Conservation (phyloP, 1,140 invertebrate species). For the Macrobrachium rosenbergii region DNA sequence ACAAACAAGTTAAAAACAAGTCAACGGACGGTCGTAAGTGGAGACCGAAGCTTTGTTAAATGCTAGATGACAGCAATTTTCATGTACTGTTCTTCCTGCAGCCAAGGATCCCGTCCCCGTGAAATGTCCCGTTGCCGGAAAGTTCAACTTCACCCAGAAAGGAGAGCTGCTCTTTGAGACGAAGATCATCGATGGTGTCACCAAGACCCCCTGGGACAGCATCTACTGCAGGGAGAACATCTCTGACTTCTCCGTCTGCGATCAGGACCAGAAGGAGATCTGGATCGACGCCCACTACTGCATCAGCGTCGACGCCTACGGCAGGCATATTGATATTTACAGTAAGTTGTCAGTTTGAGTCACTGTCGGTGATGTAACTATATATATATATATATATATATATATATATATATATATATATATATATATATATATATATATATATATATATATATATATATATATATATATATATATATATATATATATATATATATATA, state of each 20-base stretch:
- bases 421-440: background rate
- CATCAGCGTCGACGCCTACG: slow-evolving; percentile 75
- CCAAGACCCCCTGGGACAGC: slow-evolving; percentile 73
- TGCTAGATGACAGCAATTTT: background rate
- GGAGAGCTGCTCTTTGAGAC: slow-evolving; percentile 72
- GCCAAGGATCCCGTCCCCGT: slow-evolving; percentile 93
- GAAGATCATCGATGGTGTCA: slow-evolving; percentile 75
- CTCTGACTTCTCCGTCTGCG: slow-evolving; percentile 73
- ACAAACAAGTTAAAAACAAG: too few relatives aligned
- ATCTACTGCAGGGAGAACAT: slow-evolving; percentile 73
- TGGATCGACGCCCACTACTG: slow-evolving; percentile 76
- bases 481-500: too few relatives aligned
- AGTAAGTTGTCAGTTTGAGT: slow-evolving; percentile 66
- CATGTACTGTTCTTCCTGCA: slow-evolving; percentile 67
- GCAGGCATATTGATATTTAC: slow-evolving; percentile 74
- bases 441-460: too few relatives aligned
- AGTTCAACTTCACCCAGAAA: slow-evolving; percentile 92
- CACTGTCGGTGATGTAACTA: background rate
- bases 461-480: too few relatives aligned
- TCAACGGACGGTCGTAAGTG: background rate
- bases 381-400: background rate
- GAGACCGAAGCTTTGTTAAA: background rate
- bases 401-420: background rate
- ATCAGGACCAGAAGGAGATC: slow-evolving; percentile 73
- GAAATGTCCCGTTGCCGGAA: slow-evolving; percentile 94